These are phyloP conservation scores for Datnioides undecimradiatus DNA, from an alignment of 2,113 vertebrate species.

Conservation along the genomic window DNA sequence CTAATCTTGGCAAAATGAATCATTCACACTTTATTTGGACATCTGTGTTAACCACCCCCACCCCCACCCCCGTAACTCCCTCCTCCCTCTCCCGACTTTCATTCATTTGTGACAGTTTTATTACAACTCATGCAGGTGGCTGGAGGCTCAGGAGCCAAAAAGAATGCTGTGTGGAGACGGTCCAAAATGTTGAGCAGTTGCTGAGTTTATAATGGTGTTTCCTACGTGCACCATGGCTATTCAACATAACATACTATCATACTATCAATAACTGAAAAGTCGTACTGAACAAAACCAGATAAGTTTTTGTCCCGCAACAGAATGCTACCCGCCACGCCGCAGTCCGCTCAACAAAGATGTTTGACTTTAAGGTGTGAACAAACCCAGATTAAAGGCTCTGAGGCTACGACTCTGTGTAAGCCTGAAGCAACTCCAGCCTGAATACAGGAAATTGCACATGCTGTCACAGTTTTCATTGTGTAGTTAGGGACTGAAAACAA, in stretches of 20 bases:
- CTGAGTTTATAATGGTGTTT: slow-evolving; percentile 40
- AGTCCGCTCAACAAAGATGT: slow-evolving; percentile 26
- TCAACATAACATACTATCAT: slow-evolving; percentile 22
- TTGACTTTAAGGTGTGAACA: slow-evolving; percentile 67
- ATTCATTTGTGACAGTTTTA: slow-evolving; percentile 85
- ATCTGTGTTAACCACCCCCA: slow-evolving; percentile 82
- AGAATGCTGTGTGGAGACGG: slow-evolving; percentile 70
- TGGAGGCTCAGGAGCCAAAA: slow-evolving; percentile 73
- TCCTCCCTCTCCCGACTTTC: slow-evolving; percentile 63
- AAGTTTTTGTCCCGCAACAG: neutral
- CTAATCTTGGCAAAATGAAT: slow-evolving; percentile 88
- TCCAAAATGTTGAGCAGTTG: slow-evolving; percentile 60
- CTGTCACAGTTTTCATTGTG: slow-evolving; percentile 41
- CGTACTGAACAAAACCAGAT: neutral
- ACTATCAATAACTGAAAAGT: neutral
- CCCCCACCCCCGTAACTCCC: neutral
- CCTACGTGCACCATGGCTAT: slow-evolving; percentile 13
- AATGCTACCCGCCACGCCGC: neutral
- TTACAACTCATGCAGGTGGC: slow-evolving; percentile 84
- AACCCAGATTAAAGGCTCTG: slow-evolving; percentile 61
- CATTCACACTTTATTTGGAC: slow-evolving; percentile 87
- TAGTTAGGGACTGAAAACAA: slow-evolving; percentile 37
- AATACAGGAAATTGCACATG: slow-evolving; percentile 72
- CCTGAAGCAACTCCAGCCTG: slow-evolving; percentile 52
- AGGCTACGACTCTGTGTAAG: slow-evolving; percentile 52